phyloP scores from a whole-genome alignment of 2,888 invertebrate species.

The Rapana venosa region DNA sequence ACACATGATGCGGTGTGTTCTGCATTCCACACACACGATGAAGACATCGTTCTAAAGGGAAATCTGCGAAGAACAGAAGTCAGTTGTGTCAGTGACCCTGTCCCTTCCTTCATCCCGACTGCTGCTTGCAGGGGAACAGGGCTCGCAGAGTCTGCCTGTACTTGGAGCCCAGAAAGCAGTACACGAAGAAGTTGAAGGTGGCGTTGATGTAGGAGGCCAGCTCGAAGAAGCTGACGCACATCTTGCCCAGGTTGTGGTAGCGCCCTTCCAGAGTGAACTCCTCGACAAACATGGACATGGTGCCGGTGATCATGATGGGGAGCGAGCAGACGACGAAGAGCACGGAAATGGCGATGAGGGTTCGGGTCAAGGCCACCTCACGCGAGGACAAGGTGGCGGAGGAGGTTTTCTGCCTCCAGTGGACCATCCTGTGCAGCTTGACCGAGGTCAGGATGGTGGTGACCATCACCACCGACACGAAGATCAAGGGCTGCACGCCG shows the following conservation, averaged over 20 bases:
- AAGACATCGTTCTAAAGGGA: no score
- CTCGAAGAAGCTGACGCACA: neutral
- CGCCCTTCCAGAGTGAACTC: neutral
- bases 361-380: conserved; percentile 25
- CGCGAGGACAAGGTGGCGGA: neutral
- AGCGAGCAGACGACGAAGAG: neutral
- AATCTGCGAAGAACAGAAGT: no score
- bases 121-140: no score
- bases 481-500: neutral
- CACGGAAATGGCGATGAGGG: neutral
- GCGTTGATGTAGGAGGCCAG: conserved; percentile 25
- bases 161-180: conserved; percentile 14
- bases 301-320: neutral
- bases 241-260: neutral
- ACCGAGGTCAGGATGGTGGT: neutral
- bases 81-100: no score
- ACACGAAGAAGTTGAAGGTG: conserved; percentile 26
- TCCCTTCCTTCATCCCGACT: no score
- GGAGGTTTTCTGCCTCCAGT: neutral
- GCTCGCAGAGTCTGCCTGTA: conserved; percentile 10
- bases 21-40: no score
- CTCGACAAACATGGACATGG: neutral
- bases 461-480: neutral
- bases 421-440: conserved; percentile 7
- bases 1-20: no score